Evolutionary conservation across 2,113 vertebrate genomes (phyloP).

Genomic region (Ancistrus triradiatus): DNA sequence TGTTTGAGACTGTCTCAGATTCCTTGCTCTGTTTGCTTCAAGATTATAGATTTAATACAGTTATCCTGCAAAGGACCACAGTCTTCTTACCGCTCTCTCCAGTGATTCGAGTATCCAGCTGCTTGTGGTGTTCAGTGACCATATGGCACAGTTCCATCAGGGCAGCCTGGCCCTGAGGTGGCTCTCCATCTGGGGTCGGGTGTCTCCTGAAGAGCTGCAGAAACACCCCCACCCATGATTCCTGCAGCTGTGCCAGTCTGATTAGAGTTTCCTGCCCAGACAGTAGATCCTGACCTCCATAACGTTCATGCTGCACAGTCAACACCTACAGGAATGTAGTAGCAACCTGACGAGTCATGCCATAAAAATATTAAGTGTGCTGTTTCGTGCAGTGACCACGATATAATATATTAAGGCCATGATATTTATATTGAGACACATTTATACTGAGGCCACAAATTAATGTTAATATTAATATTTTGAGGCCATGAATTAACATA

Average conservation of each 20-base stretch:
- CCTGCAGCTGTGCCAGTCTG: slow-evolving; percentile 55
- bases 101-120: slow-evolving; percentile 60
- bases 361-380: no score
- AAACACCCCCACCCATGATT: slow-evolving; percentile 68
- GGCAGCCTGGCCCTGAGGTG: slow-evolving; percentile 44
- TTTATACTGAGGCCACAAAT: no score
- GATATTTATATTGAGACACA: no score
- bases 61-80: no score
- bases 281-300: slow-evolving; percentile 63
- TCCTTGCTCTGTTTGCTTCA: no score
- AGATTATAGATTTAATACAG: no score
- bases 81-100: slow-evolving; percentile 74
- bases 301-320: slow-evolving; percentile 58
- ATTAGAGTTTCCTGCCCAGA: slow-evolving; percentile 64
- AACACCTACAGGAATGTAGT: slow-evolving; percentile 57
- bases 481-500: no score
- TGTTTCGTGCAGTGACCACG: no score
- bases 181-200: slow-evolving; percentile 50
- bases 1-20: no score
- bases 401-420: no score
- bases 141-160: slow-evolving; percentile 59
- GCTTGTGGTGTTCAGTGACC: slow-evolving; percentile 53
- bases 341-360: no score
- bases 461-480: no score
- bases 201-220: slow-evolving; percentile 68